Base-by-base conservation (phyloP, 1,140 invertebrate species). In the Globodera ellingtonae region DNA sequence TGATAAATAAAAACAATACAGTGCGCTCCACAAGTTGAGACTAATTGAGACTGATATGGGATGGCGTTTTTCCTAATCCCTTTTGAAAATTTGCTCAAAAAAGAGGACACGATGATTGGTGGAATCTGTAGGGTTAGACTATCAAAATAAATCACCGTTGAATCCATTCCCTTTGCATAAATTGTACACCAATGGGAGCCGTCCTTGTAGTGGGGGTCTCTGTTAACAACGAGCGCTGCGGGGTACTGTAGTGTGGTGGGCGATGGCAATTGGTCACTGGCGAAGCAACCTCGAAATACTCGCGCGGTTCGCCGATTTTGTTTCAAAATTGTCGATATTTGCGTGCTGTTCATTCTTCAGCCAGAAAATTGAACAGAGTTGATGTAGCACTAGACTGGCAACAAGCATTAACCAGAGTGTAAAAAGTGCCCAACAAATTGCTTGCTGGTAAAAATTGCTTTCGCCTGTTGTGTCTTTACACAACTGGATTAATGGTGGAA, bases 251-350 rank as follows among this genome's bases (percentile, higher is more conserved):
- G 67, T 9, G 67, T 35, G 24, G 24, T 0, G 67, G 67, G 67
- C 0, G 67, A 47, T 0, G 74, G 74, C 10, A 76, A 13, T 21
- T n/a, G 46, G 21, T 75, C 73, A 75, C 73, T 62, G 7, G 73
- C 52, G 35, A 24, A 75, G 10, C 73, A 75, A 8, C 73, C 73
- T 13, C 62, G 46, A 52, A 75, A 75, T 6, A 75, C 18, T 24
- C 6, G 46, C 6, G 5, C 13, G 44, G 74, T 76, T n/a, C 21
- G 13, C 66, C 7, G n/a, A 62, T 76, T 76, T 76, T 62, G 13
- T 8, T 4, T 21, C 52, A 76, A 65, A 15, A 76, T 76, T n/a
- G 24, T 76, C 35, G 74, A 6, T 21, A 76, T 76, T 47, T 76
- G 74, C 3, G 8, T 2, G 15, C 52, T 76, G 56, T 76, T n/a